phyloP scores from a whole-genome alignment of 2,888 invertebrate genomes.

The Invenusta paracnida region DNA sequence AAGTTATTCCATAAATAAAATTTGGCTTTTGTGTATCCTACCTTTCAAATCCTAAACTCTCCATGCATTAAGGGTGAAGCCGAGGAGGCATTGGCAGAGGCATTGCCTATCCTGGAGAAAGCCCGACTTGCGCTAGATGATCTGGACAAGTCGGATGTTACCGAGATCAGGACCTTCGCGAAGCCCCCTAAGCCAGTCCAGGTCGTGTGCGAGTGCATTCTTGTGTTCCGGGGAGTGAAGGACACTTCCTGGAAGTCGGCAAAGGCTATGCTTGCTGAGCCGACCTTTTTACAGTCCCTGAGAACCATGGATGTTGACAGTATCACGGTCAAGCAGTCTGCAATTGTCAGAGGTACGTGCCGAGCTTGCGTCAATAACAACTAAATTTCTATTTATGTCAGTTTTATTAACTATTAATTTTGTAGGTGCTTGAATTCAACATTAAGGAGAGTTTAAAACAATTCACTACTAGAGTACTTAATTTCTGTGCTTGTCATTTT shows the following conservation, averaged over 20 bases:
- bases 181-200: slow-evolving; percentile 85
- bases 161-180: slow-evolving; percentile 83
- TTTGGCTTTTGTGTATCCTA: too few species aligned
- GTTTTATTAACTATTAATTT: too few species aligned
- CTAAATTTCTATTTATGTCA: too few species aligned
- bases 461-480: too few species aligned
- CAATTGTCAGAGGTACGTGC: slow-evolving; percentile 59
- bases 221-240: slow-evolving; percentile 74
- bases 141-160: slow-evolving; percentile 81
- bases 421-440: too few species aligned
- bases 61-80: slow-evolving; percentile 68
- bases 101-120: slow-evolving; percentile 76
- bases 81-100: slow-evolving; percentile 73
- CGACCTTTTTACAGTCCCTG: slow-evolving; percentile 73
- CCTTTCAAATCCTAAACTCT: too few species aligned
- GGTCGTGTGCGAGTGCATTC: slow-evolving; percentile 80
- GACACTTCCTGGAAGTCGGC: slow-evolving; percentile 86
- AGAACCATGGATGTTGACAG: slow-evolving; percentile 75
- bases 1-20: too few species aligned
- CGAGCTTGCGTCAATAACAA: too few species aligned
- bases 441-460: too few species aligned
- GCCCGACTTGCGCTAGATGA: slow-evolving; percentile 75
- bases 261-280: slow-evolving; percentile 85
- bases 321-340: slow-evolving; percentile 57
- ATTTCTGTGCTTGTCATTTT: too few species aligned